Base-by-base conservation (phyloP, 2,888 invertebrate genomes). In the Synergus umbraculus region DNA sequence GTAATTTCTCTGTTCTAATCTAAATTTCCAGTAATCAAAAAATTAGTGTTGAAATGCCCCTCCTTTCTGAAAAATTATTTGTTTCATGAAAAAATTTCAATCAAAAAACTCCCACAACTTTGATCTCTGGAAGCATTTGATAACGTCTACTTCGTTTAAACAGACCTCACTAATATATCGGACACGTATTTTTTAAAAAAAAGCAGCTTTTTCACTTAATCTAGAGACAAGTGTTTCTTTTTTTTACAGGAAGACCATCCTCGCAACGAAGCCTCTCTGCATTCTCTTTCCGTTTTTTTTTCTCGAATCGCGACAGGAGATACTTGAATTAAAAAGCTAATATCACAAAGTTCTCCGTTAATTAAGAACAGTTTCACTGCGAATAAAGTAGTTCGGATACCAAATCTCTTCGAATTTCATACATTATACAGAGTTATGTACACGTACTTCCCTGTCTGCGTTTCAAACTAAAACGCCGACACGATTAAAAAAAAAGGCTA, bases 141-240 rank as follows among this genome's bases (percentile, higher is more conserved):
- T 54, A 54, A 54, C 15, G 49, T 54, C 49, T 13, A 15, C 49
- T 54, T 54, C 49, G 15, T 15, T 54, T 54, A 15, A 54, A 54
- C 10, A 54, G 13, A 54, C 22, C 22, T 60, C 60, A 22, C 22
- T 60, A 60, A 22, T 60, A 18, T 60, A 60, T 60, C 60, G 60
- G 60, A 63, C 60, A 63, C 60, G 29, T 63, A 63, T 63, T 63
- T 63, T 60, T 63, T n/a, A 8, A 18, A 18, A 63, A 63, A 60
- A 63, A 63, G 60, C 60, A 63, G 60, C 60, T 63, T 63, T 63
- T 29, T 22, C 22, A 22, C 60, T 63, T 29, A 29, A 63, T 29
- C 60, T 63, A 77, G 86, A 73, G 85, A 87, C 86, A 86, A 86
- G 85, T 86, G 82, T 84, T 81, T 82, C 76, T 76, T 58, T 76